Evolutionary conservation across 2,797 vertebrate genomes (phyloP).

Genomic region (Carcharodon carcharias): DNA sequence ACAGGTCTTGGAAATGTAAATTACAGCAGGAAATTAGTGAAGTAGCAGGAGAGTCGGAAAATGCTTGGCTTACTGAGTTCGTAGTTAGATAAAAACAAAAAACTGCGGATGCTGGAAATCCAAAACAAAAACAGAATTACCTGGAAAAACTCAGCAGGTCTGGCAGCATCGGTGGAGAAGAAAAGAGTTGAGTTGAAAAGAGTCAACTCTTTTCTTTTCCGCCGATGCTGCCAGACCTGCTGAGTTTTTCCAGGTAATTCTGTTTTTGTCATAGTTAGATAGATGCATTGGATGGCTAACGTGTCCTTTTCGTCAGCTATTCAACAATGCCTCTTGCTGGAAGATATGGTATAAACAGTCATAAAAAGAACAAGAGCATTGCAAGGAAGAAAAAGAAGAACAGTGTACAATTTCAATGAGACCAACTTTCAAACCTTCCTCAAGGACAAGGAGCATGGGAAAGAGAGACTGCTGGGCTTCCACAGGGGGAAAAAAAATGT

Average conservation of each 20-base stretch:
- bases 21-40: neutral
- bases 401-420: neutral
- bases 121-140: too few species aligned
- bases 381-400: neutral
- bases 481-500: neutral
- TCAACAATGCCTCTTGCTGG: neutral
- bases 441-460: neutral
- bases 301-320: neutral
- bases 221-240: too few species aligned
- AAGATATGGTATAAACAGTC: neutral
- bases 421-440: neutral
- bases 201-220: too few species aligned
- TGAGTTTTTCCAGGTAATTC: too few species aligned
- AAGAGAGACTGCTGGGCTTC: neutral
- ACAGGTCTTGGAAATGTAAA: neutral
- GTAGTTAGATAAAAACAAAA: neutral
- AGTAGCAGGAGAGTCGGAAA: neutral
- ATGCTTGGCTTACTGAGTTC: neutral
- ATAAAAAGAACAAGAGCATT: neutral
- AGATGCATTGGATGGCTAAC: neutral
- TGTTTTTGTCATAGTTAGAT: neutral
- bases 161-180: too few species aligned
- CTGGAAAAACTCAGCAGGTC: too few species aligned
- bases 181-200: too few species aligned
- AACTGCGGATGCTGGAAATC: too few species aligned